These are phyloP conservation scores for Xanthorhoe designata DNA, from an alignment of 2,888 invertebrate genomes.

Conservation along the genomic window DNA sequence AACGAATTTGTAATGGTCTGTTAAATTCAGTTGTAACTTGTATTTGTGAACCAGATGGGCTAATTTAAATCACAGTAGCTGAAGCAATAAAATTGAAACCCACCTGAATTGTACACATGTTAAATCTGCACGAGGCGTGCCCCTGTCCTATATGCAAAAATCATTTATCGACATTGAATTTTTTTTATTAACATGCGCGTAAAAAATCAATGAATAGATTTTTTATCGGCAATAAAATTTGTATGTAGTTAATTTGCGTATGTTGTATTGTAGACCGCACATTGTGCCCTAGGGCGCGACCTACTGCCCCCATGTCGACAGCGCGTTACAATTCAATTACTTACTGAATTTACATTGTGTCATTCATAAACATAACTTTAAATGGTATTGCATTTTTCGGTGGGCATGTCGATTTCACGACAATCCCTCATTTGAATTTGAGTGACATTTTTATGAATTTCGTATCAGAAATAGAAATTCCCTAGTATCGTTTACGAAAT, in stretches of 20 bases:
- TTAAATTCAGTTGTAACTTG: slow-evolving; percentile 62
- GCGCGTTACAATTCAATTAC: slow-evolving; percentile 76
- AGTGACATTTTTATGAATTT: slow-evolving; percentile 58
- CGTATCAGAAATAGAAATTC: slow-evolving; percentile 43
- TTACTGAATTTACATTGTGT: slow-evolving; percentile 67
- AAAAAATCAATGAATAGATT: slow-evolving; percentile 76
- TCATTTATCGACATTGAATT: slow-evolving; percentile 81
- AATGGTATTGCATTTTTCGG: slow-evolving; percentile 67
- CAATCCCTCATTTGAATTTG: slow-evolving; percentile 71
- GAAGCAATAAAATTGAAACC: slow-evolving; percentile 62
- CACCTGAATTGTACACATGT: slow-evolving; percentile 76
- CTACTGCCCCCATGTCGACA: slow-evolving; percentile 73
- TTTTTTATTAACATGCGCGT: slow-evolving; percentile 69
- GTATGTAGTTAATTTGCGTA: slow-evolving; percentile 83
- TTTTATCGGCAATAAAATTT: slow-evolving; percentile 82
- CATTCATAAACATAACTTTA: slow-evolving; percentile 69
- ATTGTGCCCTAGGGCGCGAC: slow-evolving; percentile 79
- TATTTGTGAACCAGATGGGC: slow-evolving; percentile 57
- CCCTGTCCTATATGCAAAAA: slow-evolving; percentile 82
- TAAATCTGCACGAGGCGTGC: slow-evolving; percentile 65
- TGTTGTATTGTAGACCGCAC: slow-evolving; percentile 76
- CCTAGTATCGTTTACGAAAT: slow-evolving; percentile 73
- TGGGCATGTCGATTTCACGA: slow-evolving; percentile 69
- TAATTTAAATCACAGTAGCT: slow-evolving; percentile 71
- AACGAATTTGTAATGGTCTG: slow-evolving; percentile 74